A percentile compares a stretch with the other conserved stretches of the same genome.
phyloP scores from a whole-genome alignment of 2,113 vertebrate species.

The Psilopsiagon aymara region DNA sequence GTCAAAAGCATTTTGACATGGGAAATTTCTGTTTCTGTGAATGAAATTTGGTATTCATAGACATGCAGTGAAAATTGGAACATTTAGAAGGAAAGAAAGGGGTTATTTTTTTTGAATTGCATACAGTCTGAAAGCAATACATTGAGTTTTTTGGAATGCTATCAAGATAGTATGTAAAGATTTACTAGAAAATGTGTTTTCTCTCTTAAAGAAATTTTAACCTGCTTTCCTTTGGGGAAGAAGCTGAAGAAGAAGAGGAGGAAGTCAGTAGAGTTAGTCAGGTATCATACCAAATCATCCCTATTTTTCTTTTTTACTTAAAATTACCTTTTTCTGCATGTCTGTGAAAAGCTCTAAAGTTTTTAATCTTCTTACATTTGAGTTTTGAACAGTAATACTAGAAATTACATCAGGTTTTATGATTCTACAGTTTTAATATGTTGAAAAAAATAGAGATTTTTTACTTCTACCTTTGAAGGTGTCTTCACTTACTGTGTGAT shows the following conservation, averaged over 20 bases:
- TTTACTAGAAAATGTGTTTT: neutral
- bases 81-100: neutral
- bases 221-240: constrained; percentile 96
- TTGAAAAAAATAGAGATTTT: neutral
- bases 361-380: neutral
- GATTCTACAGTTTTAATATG: neutral
- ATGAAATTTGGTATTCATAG: neutral
- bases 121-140: neutral
- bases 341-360: neutral
- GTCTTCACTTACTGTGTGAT: neutral
- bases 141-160: neutral
- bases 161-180: neutral
- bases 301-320: neutral
- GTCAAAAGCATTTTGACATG: neutral
- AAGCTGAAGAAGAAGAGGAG: constrained; percentile 97
- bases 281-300: constrained; percentile 72
- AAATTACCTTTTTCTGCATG: neutral
- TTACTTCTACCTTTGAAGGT: neutral
- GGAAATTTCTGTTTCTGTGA: neutral
- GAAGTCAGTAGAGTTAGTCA: constrained; percentile 94
- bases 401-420: neutral
- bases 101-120: rapidly evolving
- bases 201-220: constrained; percentile 88
- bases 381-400: neutral
- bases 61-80: neutral